Evolutionary conservation across 2,113 vertebrate genomes (phyloP), one percentile per base, ranked within the genome.

Genomic region (Callipepla squamata): DNA sequence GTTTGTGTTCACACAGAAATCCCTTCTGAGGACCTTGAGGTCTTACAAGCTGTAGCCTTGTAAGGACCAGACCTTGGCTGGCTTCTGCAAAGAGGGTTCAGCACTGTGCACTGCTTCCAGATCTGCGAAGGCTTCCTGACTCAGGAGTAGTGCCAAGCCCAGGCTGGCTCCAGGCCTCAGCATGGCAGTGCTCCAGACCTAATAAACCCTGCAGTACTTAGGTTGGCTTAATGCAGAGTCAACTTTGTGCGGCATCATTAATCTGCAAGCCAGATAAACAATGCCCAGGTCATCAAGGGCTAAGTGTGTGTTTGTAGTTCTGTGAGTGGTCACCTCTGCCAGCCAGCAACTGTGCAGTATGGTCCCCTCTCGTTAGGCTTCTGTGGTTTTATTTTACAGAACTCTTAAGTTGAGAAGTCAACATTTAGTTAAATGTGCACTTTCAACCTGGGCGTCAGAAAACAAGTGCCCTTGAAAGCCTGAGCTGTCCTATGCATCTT

Each of bases 201-300:
- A 48, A 85, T 87, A 85, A 95, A 90, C 45, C 38, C 68, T 67
- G 42, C 79, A 85, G 85, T 51, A 78, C 80, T 87, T 84, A 32
- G 69, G 42, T 9, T 93, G 50, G 45, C 79, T 66, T 58, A 8
- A 48, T 36, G 68, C 72, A 75, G 45, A 79, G 16, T 61, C 67
- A 58, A 36, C 32, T 28, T 62, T 8, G 65, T 44, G 15, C 91
- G 85, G 82, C 25, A 10, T 36, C 74, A 80, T 90, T 87, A 59
- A 74, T 38, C 45, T 85, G 59, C 58, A 59, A 87, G 42, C 55
- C 82, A 74, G 76, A 16, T 32, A 66, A 87, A 50, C 50, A 69
- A 32, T 42, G n/a, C 28, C 23, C 0, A 2, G n/a, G n/a, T 87
- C 58, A 77, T 62, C 55, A 28, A 76, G 90, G 84, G 22, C 34